Base-by-base conservation (phyloP, 1,140 invertebrate species). In the Drosophila littoralis region DNA sequence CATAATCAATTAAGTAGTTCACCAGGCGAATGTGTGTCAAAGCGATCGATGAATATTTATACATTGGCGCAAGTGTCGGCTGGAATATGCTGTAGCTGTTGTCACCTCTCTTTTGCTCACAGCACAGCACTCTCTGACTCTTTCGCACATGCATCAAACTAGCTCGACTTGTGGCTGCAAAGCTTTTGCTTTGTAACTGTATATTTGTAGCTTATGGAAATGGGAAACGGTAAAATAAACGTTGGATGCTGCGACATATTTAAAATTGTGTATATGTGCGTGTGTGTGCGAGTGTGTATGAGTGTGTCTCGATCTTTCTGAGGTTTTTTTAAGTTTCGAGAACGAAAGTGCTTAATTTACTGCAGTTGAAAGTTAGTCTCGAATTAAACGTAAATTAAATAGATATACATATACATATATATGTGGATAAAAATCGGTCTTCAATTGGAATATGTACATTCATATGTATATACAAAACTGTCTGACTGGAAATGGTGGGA, bases 1-100 rank as follows among this genome's bases (percentile, higher is more conserved):
- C 28, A 48, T 86, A 89, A 89, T 89, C 85, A 88, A 88, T 89
- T 88, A 79, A 71, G 50, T 75, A 80, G 77, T 80, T 84, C 63
- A 75, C 51, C 50, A 51, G 52, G 48, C 60, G 70, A 81, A 88
- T 88, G 77, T 89, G 74, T 89, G 84, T 89, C 84, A 77, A 32
- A 45, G 40, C 54, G 55, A 57, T 76, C 68, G 66, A 50, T 88
- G 73, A 80, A 84, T 84, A 80, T 89, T 80, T 79, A 59, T 42
- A 42, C 55, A 68, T 54, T 40, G 74, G 55, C 73, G 82, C 75
- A 86, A 79, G 81, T 85, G 81, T 74, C 65, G 76, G 72, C 48
- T 71, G 51, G 64, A 22, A 43, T 10, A 48, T 51, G 28, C 8
- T 42, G 15, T 52, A 33, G 32, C 42, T 58, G 45, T 32, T 72